A percentile compares a stretch with the other conserved stretches of the same genome.
Evolutionary conservation across 1,140 invertebrate genomes (phyloP).

Genomic region (Drosophila micromelanica): DNA sequence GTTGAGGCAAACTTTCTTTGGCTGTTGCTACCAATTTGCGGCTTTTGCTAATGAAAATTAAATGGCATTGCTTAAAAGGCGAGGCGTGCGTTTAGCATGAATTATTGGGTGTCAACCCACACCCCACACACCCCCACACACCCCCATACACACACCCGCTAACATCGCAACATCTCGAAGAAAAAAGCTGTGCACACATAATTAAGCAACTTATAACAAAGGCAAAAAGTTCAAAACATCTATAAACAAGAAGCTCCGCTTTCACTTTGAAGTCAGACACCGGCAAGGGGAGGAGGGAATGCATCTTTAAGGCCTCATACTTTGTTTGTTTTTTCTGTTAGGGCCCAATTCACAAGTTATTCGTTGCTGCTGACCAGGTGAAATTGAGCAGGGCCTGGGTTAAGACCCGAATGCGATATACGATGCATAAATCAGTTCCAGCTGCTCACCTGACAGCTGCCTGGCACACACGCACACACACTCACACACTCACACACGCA

Average conservation of each 20-base stretch:
- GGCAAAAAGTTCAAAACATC: conserved; percentile 20
- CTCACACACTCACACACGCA: conserved; percentile 15
- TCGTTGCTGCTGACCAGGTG: conserved; percentile 11
- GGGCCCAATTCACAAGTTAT: conserved; percentile 4
- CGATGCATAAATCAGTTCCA: conserved; percentile 73
- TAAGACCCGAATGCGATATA: conserved; percentile 30
- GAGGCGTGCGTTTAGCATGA: conserved; percentile 55
- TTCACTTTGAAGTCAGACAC: conserved; percentile 12
- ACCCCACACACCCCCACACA: neutral
- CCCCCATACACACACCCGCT: too few species aligned
- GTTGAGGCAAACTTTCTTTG: conserved; percentile 42
- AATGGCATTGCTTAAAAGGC: conserved; percentile 76
- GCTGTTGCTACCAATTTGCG: conserved; percentile 72
- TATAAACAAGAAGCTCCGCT: conserved; percentile 13
- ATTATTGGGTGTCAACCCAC: conserved; percentile 63
- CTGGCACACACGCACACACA: conserved; percentile 21
- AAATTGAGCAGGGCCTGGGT: conserved; percentile 16
- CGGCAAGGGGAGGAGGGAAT: too few species aligned
- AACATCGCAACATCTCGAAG: neutral
- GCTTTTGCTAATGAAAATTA: conserved; percentile 78
- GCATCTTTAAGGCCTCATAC: neutral
- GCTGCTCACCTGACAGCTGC: conserved; percentile 62
- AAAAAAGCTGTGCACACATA: conserved; percentile 43
- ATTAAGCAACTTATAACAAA: conserved; percentile 50
- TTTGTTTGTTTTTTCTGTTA: neutral